phyloP scores from a whole-genome alignment of 2,888 invertebrate genomes.

The Oscheius myriophilus region DNA sequence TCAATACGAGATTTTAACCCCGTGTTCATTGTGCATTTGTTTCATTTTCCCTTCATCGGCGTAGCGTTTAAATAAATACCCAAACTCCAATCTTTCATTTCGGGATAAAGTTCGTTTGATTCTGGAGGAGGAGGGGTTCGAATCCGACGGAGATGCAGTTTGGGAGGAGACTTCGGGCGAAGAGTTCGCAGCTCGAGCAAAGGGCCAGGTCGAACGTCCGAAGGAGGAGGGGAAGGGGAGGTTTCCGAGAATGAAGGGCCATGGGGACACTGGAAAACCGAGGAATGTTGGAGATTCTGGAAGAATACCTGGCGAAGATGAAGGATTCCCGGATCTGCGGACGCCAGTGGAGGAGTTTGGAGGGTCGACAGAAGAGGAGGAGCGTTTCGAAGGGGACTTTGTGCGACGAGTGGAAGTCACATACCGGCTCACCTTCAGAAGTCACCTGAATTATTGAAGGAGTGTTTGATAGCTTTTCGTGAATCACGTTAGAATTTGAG shows the following conservation, averaged over 20 bases:
- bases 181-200: conserved; percentile 81
- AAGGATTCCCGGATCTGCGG: conserved; percentile 24
- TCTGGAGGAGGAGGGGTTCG: conserved; percentile 79
- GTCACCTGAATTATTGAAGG: conserved; percentile 78
- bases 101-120: neutral
- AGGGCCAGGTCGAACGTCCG: conserved; percentile 72
- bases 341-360: conserved; percentile 6
- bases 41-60: too few species aligned
- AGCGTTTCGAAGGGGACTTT: conserved; percentile 91
- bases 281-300: conserved; percentile 17
- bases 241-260: conserved; percentile 93
- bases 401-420: conserved; percentile 77
- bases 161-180: conserved; percentile 88
- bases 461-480: too few species aligned
- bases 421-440: conserved; percentile 78
- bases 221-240: conserved; percentile 80
- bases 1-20: too few species aligned
- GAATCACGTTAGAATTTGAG: too few species aligned
- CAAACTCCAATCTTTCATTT: conserved; percentile 9
- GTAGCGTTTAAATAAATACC: too few species aligned
- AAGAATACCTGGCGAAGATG: conserved; percentile 35
- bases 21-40: too few species aligned
- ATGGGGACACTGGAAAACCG: conserved; percentile 77
- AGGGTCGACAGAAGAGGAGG: conserved; percentile 76
- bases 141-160: conserved; percentile 86